Percentiles rank a stretch among this genome's conserved stretches.
Evolutionary conservation across 2,113 vertebrate species (phyloP).

Genomic region (Spea multiplicata): DNA sequence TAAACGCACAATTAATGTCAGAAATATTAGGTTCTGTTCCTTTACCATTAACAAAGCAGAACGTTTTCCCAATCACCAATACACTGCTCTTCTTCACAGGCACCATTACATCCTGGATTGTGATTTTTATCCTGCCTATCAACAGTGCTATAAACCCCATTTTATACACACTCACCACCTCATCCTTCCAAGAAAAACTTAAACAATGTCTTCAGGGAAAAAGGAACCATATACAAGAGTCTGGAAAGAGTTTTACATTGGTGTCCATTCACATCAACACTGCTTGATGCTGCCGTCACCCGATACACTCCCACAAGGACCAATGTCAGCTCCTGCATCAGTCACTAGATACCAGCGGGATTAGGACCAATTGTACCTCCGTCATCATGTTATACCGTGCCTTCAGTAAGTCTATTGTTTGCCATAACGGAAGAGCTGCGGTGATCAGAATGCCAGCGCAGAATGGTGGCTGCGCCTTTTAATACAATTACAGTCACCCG

Average conservation of each 20-base stretch:
- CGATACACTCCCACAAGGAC: background rate
- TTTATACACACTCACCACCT: conserved; percentile 51
- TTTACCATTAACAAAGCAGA: too few species aligned
- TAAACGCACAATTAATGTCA: too few species aligned
- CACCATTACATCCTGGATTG: conserved; percentile 54
- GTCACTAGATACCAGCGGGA: background rate
- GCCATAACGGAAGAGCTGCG: too few species aligned
- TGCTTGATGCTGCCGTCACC: background rate
- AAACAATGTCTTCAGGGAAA: conserved; percentile 44
- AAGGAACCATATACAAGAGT: conserved; percentile 4
- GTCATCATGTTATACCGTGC: background rate
- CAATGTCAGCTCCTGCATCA: background rate
- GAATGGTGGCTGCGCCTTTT: background rate
- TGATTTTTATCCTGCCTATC: conserved; percentile 59
- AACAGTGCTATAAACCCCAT: conserved; percentile 53
- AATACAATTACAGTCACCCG: too few species aligned
- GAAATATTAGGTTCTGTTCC: too few species aligned
- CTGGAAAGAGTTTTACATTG: background rate
- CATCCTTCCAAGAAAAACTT: conserved; percentile 50
- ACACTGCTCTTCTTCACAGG: conserved; percentile 29
- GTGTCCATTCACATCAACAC: background rate
- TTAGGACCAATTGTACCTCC: background rate
- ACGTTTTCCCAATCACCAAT: background rate
- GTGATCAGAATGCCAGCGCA: too few species aligned
- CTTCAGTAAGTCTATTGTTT: background rate